Conservation (phyloP, 2,888 invertebrate species). For the Pardosa pseudoannulata region DNA sequence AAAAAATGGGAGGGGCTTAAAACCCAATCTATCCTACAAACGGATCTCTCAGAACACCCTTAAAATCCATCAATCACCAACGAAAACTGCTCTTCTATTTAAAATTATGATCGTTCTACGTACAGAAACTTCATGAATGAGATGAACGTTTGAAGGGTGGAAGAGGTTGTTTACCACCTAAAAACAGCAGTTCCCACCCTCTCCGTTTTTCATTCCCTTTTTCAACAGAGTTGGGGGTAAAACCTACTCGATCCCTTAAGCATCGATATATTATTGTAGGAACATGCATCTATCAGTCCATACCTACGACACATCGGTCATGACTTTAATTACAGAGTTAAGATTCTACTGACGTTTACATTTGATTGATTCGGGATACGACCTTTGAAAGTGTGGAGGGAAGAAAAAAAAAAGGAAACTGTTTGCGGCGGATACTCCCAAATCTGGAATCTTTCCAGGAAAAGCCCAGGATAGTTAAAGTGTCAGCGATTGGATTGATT, state of each 20-base stretch:
- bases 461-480: slow-evolving; percentile 9
- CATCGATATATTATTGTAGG: slow-evolving; percentile 54
- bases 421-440: slow-evolving; percentile 54
- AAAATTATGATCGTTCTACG: slow-evolving; percentile 53
- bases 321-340: slow-evolving; percentile 64
- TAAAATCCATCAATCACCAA: slow-evolving; percentile 49
- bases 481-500: not conserved
- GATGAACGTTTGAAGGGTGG: slow-evolving; percentile 8
- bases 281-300: slow-evolving; percentile 47
- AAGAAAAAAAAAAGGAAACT: not conserved
- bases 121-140: slow-evolving; percentile 20
- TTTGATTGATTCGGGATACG: slow-evolving; percentile 66
- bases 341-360: slow-evolving; percentile 20
- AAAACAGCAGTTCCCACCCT: slow-evolving; percentile 39
- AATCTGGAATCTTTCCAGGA: slow-evolving; percentile 68
- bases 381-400: slow-evolving; percentile 38
- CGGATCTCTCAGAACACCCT: slow-evolving; percentile 30
- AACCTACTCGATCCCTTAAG: not conserved
- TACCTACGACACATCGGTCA: slow-evolving; percentile 62
- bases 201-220: slow-evolving; percentile 16
- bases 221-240: not conserved
- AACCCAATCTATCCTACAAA: slow-evolving; percentile 23
- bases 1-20: slow-evolving; percentile 38
- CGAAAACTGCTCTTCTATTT: slow-evolving; percentile 25
- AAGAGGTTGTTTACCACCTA: slow-evolving; percentile 57